Base-by-base conservation (phyloP, 2,797 vertebrate species). In the Lophius americanus region DNA sequence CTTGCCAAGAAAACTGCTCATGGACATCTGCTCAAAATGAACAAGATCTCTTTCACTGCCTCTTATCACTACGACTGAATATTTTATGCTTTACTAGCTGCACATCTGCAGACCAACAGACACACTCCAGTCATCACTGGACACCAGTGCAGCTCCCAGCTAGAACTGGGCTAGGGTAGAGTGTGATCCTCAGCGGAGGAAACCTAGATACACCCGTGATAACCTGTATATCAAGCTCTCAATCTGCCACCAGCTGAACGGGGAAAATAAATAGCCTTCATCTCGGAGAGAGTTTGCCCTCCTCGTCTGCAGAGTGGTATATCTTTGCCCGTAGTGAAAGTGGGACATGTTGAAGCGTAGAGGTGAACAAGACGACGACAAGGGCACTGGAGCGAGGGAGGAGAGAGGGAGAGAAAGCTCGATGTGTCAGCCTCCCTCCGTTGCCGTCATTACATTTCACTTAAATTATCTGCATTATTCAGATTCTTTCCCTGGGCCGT, bases 201-300 rank as follows among this genome's bases (percentile, higher is more conserved):
- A 89, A 84, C 91, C 91, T 71, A 93, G 76, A 92, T 93, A 89
- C 83, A 75, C 79, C 74, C 68, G 73, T 81, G 83, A 87, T 89
- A 89, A 89, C 89, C 89, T 90, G 87, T 76, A 90, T 90, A 90
- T 90, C 84, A 83, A 91, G 87, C 87, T 90, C 91, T 91, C 89
- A 91, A 91, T 90, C 88, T 90, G 87, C 88, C 89, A 89, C 51
- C 0, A 44, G 53, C 76, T 79, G 84, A 88, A 79, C 65, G 72
- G 67, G 82, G 71, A 37, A 79, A 88, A 92, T 90, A 90, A 90
- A 90, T 91, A 81, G 85, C 81, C 82, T 88, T 82, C 82, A 79
- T 88, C 78, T 84, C 7, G 1, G 74, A 46, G 63, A 83, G 75
- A 79, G 73, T 65, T 72, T 43, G 73, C 23, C 64, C 74, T 75